Evolutionary conservation across 64 coral and sea anemone genomes (phyloP), one percentile per base, ranked within the genome.

Genomic region (Montipora cactus): DNA sequence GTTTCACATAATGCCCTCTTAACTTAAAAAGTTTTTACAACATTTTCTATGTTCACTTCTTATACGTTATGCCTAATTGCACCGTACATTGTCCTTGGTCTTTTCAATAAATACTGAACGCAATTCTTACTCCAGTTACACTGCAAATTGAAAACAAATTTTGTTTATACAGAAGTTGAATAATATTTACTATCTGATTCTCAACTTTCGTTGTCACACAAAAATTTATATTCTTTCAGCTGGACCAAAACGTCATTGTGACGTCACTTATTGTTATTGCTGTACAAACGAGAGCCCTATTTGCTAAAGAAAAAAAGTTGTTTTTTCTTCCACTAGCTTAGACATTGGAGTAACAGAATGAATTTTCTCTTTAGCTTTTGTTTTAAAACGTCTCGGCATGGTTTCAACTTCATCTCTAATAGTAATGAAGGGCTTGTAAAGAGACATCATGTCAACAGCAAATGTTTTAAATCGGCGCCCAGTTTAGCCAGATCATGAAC

Each of bases 401-500:
- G 37, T 37, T 1, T 37, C 37, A 37, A 37, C 0, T 37, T 37
- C 37, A 37, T 37, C 37, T 37, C 37, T 37, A 37, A 37, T 37
- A 37, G 0, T 37, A 37, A 37, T 37, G 37, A 37, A 37, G 37
- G 37, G 37, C 2, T 1, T 37, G 62, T 18, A 14, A 18, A 4
- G 0, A 14, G 62, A 15, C 10, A 67, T 67, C 62, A 55, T 55
- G 52, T 67, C 37, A 37, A 37, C 37, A 37, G 0, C 37, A 37
- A 37, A 37, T 37, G 37, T 85, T 47, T 23, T 69, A 64, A 85
- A 85, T 71, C 20, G 90, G 81, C 47, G 82, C 74, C 90, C 90
- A 92, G 82, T 92, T 85, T 44, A 92, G 44, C 90, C 90, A 92
- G 6, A 75, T 81, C 53, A 92, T 75, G 67, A 92, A 92, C 75